phyloP scores from a whole-genome alignment of 30 jellyfish, hydroid and myxozoan species.

The Cassiopea andromeda region DNA sequence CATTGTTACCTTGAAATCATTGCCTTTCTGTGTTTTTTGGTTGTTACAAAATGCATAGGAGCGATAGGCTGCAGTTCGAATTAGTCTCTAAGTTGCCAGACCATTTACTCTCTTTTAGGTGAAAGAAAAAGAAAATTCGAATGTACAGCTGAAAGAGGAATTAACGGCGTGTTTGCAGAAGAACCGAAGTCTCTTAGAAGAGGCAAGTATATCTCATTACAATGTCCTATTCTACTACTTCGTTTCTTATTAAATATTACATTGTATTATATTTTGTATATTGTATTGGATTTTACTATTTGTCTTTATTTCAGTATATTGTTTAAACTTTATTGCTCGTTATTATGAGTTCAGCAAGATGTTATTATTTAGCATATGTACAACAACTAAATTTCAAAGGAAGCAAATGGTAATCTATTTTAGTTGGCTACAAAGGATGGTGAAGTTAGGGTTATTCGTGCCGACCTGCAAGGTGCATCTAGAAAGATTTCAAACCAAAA shows the following conservation, averaged over 20 bases:
- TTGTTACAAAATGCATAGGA: background rate
- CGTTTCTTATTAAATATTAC: no score
- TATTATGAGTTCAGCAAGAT: no score
- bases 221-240: background rate
- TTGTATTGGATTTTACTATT: no score
- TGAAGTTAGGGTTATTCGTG: conserved; percentile 81
- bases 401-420: background rate
- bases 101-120: conserved; percentile 28
- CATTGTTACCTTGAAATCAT: background rate
- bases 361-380: no score
- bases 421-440: conserved; percentile 91
- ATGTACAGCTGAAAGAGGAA: conserved; percentile 78
- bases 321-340: no score
- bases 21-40: background rate
- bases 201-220: conserved; percentile 34
- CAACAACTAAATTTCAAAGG: no score
- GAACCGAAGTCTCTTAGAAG: conserved; percentile 77
- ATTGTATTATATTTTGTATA: no score
- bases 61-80: background rate
- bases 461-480: conserved; percentile 84
- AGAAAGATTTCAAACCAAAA: conserved; percentile 74
- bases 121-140: conserved; percentile 64
- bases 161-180: conserved; percentile 64
- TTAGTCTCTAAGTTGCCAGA: no score
- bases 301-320: no score